A percentile compares a stretch with the other conserved stretches of the same genome.
These are phyloP conservation scores for Pitangus sulphuratus DNA, from an alignment of 2,797 vertebrate species.

Conservation along the genomic window DNA sequence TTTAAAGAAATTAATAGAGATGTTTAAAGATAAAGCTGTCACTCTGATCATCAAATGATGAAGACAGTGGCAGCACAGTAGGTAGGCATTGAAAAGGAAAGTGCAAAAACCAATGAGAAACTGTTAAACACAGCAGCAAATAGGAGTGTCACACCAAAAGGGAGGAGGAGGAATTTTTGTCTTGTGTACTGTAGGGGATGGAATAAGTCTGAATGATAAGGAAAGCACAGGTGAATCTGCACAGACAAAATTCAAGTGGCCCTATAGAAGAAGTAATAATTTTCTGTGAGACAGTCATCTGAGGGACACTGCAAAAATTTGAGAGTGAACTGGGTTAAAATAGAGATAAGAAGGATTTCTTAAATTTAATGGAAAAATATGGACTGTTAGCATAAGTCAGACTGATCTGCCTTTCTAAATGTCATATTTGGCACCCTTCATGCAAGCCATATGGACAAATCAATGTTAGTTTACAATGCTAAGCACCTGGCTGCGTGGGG, in stretches of 20 bases:
- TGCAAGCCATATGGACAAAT: not conserved
- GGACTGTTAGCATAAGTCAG: not conserved
- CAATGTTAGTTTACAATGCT: not conserved
- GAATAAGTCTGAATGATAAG: not conserved
- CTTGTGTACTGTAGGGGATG: not conserved
- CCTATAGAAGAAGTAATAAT: not conserved
- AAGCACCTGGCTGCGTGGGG: not conserved
- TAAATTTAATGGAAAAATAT: not conserved
- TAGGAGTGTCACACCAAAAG: not conserved
- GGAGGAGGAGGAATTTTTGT: not conserved
- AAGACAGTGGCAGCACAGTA: not conserved
- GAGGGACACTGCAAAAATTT: not conserved
- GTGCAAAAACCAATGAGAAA: not conserved
- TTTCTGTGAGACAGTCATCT: not conserved
- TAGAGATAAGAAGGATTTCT: not conserved
- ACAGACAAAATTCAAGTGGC: not conserved
- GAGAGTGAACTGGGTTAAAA: not conserved
- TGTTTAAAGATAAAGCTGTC: not conserved
- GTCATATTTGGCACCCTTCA: not conserved
- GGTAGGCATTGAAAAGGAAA: not conserved
- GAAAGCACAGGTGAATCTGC: not conserved
- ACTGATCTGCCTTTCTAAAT: not conserved
- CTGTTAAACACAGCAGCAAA: not conserved
- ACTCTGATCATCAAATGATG: not conserved
- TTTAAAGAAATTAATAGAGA: not conserved